phyloP scores from a whole-genome alignment of 2,113 vertebrate species.

The Fulmarus glacialis region DNA sequence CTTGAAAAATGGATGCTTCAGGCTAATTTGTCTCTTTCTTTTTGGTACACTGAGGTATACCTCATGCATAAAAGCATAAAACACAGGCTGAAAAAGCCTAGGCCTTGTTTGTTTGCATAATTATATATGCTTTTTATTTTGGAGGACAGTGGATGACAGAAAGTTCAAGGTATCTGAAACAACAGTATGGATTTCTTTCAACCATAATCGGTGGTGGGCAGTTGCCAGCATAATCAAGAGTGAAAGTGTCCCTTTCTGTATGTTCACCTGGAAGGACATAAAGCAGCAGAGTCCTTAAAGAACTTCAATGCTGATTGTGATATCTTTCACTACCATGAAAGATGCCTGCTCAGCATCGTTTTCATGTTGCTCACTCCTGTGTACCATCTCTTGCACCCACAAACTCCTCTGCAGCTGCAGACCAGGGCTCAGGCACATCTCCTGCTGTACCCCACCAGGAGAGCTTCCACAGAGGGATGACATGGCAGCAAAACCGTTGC shows the following conservation, averaged over 20 bases:
- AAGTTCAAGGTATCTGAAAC: not conserved
- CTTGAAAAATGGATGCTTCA: not conserved
- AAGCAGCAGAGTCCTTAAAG: not conserved
- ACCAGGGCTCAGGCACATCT: not conserved
- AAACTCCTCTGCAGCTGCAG: not conserved
- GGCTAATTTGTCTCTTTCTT: not conserved
- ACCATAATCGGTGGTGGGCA: not conserved
- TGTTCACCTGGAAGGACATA: not conserved
- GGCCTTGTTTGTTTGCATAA: not conserved
- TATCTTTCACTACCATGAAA: not conserved
- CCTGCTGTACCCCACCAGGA: fast-evolving
- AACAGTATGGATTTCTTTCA: not conserved
- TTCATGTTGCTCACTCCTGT: not conserved
- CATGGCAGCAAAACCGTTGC: not conserved
- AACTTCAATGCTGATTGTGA: not conserved
- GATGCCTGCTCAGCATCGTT: not conserved
- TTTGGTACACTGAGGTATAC: not conserved
- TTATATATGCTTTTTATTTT: not conserved
- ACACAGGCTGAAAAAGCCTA: not conserved
- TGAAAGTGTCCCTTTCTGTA: not conserved
- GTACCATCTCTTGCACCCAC: not conserved
- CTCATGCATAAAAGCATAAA: not conserved
- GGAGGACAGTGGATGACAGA: not conserved
- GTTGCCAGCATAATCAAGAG: not conserved
- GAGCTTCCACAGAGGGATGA: fast-evolving